These are phyloP conservation scores for Hetaerina titia DNA, from an alignment of 2,888 invertebrate species.

Conservation along the genomic window DNA sequence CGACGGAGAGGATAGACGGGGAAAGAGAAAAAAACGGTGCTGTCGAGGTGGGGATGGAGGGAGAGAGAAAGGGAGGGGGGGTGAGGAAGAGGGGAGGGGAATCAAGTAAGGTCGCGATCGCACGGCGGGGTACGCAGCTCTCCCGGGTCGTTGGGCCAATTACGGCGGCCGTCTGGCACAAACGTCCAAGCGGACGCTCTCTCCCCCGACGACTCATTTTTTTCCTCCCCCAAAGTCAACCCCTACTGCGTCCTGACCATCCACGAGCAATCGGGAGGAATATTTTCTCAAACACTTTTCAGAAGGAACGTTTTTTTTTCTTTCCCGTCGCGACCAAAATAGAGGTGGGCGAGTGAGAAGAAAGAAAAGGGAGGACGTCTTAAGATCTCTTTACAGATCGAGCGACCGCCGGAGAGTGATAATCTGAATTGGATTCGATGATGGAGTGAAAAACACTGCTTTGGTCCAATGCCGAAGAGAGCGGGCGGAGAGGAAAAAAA, in stretches of 20 bases:
- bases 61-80: neutral
- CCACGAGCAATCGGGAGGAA: neutral
- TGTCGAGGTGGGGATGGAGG: neutral
- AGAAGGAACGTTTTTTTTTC: neutral
- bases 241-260: neutral
- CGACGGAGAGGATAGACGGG: neutral
- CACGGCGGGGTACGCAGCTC: neutral
- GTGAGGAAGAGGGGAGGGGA: neutral
- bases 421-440: neutral
- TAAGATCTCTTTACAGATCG: neutral
- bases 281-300: neutral
- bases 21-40: neutral
- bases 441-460: neutral
- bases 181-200: neutral
- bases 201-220: neutral
- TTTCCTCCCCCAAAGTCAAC: neutral
- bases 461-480: too few relatives aligned
- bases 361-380: neutral
- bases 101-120: neutral
- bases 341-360: neutral
- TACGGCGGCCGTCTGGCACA: neutral
- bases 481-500: neutral
- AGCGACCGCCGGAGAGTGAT: neutral
- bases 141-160: neutral
- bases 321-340: neutral